Percentiles rank a stretch among this genome's conserved stretches.
phyloP scores from a whole-genome alignment of 2,113 vertebrate species.

The Bombycilla garrulus region DNA sequence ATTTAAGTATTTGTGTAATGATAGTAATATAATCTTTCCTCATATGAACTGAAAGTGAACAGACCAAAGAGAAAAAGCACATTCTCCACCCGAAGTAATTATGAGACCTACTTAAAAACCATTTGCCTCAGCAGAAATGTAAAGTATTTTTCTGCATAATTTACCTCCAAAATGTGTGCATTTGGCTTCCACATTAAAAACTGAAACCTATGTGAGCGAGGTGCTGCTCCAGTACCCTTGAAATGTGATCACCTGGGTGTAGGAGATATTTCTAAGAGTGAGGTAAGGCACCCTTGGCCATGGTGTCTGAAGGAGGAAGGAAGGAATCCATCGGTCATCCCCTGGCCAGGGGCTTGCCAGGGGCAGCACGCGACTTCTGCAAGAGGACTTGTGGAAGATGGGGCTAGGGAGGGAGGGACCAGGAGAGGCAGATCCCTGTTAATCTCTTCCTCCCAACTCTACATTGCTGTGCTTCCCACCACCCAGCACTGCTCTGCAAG shows the following conservation, averaged over 20 bases:
- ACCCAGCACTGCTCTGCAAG: background rate
- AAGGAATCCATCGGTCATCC: accelerated
- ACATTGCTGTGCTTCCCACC: background rate
- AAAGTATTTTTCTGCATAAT: constrained; percentile 58
- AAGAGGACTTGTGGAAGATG: accelerated
- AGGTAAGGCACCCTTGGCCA: accelerated
- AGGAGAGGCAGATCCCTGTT: accelerated
- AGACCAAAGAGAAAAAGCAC: constrained; percentile 56
- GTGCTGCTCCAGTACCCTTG: background rate
- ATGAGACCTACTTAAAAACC: constrained; percentile 55
- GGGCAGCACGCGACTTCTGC: accelerated
- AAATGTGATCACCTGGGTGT: background rate
- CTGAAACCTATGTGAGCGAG: background rate
- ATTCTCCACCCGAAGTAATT: constrained; percentile 25
- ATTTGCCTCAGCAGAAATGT: constrained; percentile 55
- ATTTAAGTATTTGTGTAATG: constrained; percentile 79
- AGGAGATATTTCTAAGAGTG: background rate
- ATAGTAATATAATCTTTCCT: constrained; percentile 72
- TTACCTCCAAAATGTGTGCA: constrained; percentile 29
- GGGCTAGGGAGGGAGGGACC: background rate
- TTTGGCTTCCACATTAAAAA: constrained; percentile 24
- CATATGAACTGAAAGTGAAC: constrained; percentile 68
- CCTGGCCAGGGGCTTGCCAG: accelerated
- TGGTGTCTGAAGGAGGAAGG: accelerated
- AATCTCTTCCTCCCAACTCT: background rate